Evolutionary conservation across 2,113 vertebrate species (phyloP).

Genomic region (Aptenodytes forsteri): DNA sequence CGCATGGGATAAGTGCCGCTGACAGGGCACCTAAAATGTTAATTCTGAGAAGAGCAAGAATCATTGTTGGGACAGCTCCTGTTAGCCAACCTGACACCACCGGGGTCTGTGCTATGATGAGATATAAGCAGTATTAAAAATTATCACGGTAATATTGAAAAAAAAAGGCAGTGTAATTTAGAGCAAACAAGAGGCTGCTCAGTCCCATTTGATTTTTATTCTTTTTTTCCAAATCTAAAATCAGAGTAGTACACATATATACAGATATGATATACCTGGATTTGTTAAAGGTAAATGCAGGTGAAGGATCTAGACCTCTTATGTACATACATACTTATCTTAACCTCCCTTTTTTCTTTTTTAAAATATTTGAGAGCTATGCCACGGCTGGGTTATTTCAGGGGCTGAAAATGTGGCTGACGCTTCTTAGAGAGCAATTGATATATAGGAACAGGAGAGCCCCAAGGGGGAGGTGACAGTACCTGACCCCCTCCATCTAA

Average conservation of each 20-base stretch:
- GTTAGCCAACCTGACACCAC: not conserved
- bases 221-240: not conserved
- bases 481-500: not conserved
- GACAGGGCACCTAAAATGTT: not conserved
- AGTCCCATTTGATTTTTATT: not conserved
- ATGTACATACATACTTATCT: not conserved
- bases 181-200: not conserved
- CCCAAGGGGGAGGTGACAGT: not conserved
- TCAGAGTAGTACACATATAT: not conserved
- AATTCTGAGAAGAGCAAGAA: not conserved
- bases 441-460: not conserved
- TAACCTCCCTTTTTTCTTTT: not conserved
- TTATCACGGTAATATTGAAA: not conserved
- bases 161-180: not conserved
- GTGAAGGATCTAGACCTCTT: not conserved
- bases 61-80: not conserved
- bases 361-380: not conserved
- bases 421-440: not conserved
- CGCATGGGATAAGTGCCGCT: not conserved
- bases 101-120: not conserved
- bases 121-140: not conserved
- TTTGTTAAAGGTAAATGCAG: not conserved
- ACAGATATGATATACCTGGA: not conserved
- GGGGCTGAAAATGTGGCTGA: not conserved
- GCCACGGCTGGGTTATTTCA: not conserved